These are phyloP conservation scores for Sebastes vulpes DNA, from an alignment of 2,797 vertebrate species.

Conservation along the genomic window DNA sequence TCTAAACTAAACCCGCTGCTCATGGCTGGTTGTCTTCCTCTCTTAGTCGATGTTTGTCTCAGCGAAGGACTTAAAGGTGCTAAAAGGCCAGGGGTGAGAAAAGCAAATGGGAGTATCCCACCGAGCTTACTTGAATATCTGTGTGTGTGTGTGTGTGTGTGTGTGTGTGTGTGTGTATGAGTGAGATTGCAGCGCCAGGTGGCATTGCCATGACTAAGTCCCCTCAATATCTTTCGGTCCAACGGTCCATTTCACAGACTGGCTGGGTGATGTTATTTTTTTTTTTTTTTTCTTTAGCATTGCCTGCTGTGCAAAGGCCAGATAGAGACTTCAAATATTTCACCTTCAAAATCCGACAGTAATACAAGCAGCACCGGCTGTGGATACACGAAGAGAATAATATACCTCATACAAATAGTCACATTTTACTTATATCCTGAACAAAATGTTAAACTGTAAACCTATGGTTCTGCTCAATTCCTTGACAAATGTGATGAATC, in stretches of 20 bases:
- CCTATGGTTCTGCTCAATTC: neutral
- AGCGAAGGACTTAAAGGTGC: constrained; percentile 10
- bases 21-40: neutral
- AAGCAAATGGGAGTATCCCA: constrained; percentile 20
- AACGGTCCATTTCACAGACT: constrained; percentile 20
- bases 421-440: neutral
- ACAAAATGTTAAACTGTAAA: neutral
- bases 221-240: constrained; percentile 12
- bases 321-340: neutral
- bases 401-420: neutral
- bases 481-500: neutral
- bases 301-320: constrained; percentile 3
- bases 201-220: neutral
- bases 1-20: neutral
- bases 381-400: neutral
- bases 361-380: neutral
- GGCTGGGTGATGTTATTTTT: constrained; percentile 11
- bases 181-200: constrained; percentile 2
- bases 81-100: constrained; percentile 44
- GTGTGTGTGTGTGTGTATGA: neutral
- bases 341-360: neutral
- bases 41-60: neutral
- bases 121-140: constrained; percentile 39
- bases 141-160: constrained; percentile 11
- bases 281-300: neutral